A percentile compares a stretch with the other conserved stretches of the same genome.
Conservation (phyloP, 2,888 invertebrate species). For the Papilio elwesi region DNA sequence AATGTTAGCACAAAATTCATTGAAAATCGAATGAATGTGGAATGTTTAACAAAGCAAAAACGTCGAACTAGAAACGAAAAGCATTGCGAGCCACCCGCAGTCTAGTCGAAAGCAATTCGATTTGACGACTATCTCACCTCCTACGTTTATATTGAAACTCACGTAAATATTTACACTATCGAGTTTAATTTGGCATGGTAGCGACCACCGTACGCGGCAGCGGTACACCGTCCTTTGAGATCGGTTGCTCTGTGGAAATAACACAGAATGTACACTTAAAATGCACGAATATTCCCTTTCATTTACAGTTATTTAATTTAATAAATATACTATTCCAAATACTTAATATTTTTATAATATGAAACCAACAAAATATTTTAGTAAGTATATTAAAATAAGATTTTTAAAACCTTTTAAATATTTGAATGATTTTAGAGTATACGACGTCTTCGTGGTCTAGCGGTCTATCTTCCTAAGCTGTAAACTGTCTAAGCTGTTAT, state of each 20-base stretch:
- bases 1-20: neutral
- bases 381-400: too few species aligned
- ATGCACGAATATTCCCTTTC: conserved; percentile 12
- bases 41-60: conserved; percentile 33
- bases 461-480: too few species aligned
- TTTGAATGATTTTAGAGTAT: too few species aligned
- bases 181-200: conserved; percentile 81
- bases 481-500: too few species aligned
- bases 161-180: conserved; percentile 82
- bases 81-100: conserved; percentile 75
- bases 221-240: conserved; percentile 58
- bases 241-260: conserved; percentile 39
- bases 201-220: conserved; percentile 64
- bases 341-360: neutral
- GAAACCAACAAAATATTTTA: too few species aligned
- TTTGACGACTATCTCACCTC: conserved; percentile 82
- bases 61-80: conserved; percentile 55
- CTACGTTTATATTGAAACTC: conserved; percentile 83
- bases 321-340: conserved; percentile 38
- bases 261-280: conserved; percentile 33
- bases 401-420: too few species aligned
- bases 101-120: conserved; percentile 77
- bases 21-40: conserved; percentile 11
- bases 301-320: conserved; percentile 51
- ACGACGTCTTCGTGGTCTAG: too few species aligned